Base-by-base conservation (phyloP, 1,140 invertebrate species). In the Trichonephila inaurata region DNA sequence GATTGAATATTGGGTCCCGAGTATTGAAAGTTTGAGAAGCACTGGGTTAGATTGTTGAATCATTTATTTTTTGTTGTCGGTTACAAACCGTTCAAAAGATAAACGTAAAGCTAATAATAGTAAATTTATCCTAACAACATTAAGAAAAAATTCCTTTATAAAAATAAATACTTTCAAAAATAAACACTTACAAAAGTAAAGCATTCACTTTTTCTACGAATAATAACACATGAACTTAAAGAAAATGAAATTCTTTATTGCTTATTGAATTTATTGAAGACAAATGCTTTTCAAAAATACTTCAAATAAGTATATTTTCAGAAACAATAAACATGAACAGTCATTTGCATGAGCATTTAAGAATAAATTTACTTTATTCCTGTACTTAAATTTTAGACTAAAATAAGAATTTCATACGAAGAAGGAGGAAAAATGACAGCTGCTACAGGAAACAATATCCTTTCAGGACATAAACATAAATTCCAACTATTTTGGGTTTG, bases 391-490 rank as follows among this genome's bases (percentile, higher is more conserved):
- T 58, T 2, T 12, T 2, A 10, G 16, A 51, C 21, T 6, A 51
- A 24, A 60, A 83, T 12, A 83, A 58, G 19, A 51, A 51, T 51
- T 51, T 51, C 10, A 1, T 51, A 51, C 6, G 51, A 51, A 51
- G 51, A 51, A n/a, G 82, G 21, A 58, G 19, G 58, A 51, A 44
- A 83, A 83, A 83, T 83, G 82, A 83, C 82, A 24, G 40, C 82
- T 21, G 12, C 8, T 8, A 19, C 10, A 58, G n/a, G 21, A 58
- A 28, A 60, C 18, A 58, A 83, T 1, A n/a, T 19, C 21, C 44
- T 14, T n/a, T 58, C 82, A 60, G 24, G 16, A 83, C 12, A 44
- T 58, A 60, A 58, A 83, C 12, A 44, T 58, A 83, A 83, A 19
- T 83, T 28, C 4, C 21, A 58, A n/a, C 51, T 60, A 0, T 60